Base-by-base conservation (phyloP, 2,888 invertebrate genomes). In the Drosophila kambysellisi region DNA sequence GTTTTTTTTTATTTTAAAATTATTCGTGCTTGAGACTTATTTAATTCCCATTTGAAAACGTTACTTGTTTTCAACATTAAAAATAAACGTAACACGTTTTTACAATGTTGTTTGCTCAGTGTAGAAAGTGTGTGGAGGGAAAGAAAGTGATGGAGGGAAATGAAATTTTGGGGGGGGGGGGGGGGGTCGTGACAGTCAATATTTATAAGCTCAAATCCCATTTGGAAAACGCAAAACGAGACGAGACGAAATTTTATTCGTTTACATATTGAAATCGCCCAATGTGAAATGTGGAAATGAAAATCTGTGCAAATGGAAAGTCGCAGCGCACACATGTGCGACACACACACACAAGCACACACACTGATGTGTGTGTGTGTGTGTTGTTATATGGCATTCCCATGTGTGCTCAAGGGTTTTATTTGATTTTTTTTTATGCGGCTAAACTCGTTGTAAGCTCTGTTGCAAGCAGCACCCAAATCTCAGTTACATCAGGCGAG, bases 271-370 rank as follows among this genome's bases (percentile, higher is more conserved):
- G 89, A 86, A 83, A 88, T 77, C 62, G 75, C 65, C 65, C 65
- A 82, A 85, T 86, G 83, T 79, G 74, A 88, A 88, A 86, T 88
- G 89, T 84, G 82, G 52, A 79, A 79, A 79, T 81, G 81, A 81
- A 79, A 79, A 79, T 79, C 86, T 88, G 70, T 64, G 81, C 89
- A 78, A 85, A 89, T 89, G 90, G 85, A 86, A 89, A 86, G 85
- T 86, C 83, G 73, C 74, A 67, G 59, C 11, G 58, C 60, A 81
- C 70, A 81, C 69, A 74, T 56, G n/a, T 37, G 29, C 15, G 17
- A 50, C 25, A 56, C 30, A 46, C 29, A 37, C 11, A 4, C 6
- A 30, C 66, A 32, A 61, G 30, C 50, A 43, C 60, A 5, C 64
- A 35, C 43, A 35, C 58, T 2, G 61, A 9, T 70, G 51, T 37